These are phyloP conservation scores for Mormyrops boulengeri DNA, from an alignment of 2,797 vertebrate species.

Conservation along the genomic window DNA sequence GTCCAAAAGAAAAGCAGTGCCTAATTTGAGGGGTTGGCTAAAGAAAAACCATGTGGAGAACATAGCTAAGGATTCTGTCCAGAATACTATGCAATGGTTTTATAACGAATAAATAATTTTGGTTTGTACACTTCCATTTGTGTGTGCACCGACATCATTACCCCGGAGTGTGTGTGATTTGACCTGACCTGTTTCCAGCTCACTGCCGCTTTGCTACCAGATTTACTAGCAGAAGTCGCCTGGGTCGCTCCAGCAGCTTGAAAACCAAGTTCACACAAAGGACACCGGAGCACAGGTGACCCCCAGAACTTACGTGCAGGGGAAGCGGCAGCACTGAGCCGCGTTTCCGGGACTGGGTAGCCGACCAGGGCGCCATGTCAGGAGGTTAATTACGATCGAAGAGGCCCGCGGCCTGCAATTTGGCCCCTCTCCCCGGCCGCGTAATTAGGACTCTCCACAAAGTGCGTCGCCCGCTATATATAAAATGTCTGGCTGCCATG, in stretches of 20 bases:
- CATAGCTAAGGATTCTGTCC: background rate
- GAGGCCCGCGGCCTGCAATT: background rate
- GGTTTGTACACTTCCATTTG: background rate
- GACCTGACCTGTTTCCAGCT: background rate
- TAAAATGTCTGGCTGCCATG: constrained; percentile 31
- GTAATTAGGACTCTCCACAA: constrained; percentile 22
- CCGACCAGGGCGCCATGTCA: background rate
- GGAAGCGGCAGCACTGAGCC: background rate
- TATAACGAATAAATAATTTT: background rate
- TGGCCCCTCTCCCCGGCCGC: background rate
- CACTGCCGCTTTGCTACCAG: background rate
- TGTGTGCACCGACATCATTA: background rate
- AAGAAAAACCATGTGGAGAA: background rate
- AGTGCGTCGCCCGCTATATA: constrained; percentile 20
- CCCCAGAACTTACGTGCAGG: background rate
- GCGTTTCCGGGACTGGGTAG: background rate
- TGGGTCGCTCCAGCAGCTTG: background rate
- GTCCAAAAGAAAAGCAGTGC: background rate
- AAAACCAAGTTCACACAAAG: background rate
- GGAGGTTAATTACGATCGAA: constrained; percentile 12
- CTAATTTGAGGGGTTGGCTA: background rate
- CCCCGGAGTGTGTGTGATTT: background rate
- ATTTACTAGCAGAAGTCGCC: background rate
- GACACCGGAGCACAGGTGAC: background rate
- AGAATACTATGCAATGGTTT: background rate